A percentile compares a stretch with the other conserved stretches of the same genome.
These are phyloP conservation scores for Aleiodes testaceus DNA, from an alignment of 2,888 invertebrate species.

Conservation along the genomic window DNA sequence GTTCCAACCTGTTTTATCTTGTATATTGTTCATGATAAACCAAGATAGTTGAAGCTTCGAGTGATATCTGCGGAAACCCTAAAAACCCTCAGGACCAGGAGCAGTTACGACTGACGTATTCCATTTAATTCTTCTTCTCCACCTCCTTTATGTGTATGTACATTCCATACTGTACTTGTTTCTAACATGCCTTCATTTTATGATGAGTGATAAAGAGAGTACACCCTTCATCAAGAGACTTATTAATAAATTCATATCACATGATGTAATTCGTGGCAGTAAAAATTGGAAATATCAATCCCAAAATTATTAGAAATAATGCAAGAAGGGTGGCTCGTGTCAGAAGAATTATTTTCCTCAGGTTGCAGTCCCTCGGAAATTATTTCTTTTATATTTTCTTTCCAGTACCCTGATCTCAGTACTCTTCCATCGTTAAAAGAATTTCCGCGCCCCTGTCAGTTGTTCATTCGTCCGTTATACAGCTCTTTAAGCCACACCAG, in stretches of 20 bases:
- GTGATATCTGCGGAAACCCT: slow-evolving; percentile 53
- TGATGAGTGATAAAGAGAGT: background rate
- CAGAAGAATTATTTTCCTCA: slow-evolving; percentile 61
- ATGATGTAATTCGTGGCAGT: background rate
- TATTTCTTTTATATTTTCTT: slow-evolving; percentile 48
- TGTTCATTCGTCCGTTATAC: slow-evolving; percentile 66
- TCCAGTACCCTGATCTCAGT: slow-evolving; percentile 56
- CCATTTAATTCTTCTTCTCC: background rate
- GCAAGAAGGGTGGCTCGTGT: slow-evolving; percentile 53
- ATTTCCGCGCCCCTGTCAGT: slow-evolving; percentile 70
- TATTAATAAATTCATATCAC: slow-evolving; percentile 37
- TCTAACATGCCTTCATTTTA: background rate
- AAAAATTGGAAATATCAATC: slow-evolving; percentile 1
- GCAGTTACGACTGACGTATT: slow-evolving; percentile 54
- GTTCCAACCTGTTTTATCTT: slow-evolving; percentile 70
- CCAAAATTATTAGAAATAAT: slow-evolving; percentile 29
- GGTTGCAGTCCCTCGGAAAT: slow-evolving; percentile 56
- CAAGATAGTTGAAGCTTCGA: slow-evolving; percentile 63
- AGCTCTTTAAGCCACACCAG: slow-evolving; percentile 47
- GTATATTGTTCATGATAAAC: slow-evolving; percentile 71
- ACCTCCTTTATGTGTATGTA: background rate
- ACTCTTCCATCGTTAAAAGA: slow-evolving; percentile 69
- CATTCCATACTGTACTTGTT: slow-evolving; percentile 18
- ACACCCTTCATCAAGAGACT: background rate
- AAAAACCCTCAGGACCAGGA: slow-evolving; percentile 60